Conservation (phyloP, 2,797 vertebrate genomes). For the Mallotus villosus region DNA sequence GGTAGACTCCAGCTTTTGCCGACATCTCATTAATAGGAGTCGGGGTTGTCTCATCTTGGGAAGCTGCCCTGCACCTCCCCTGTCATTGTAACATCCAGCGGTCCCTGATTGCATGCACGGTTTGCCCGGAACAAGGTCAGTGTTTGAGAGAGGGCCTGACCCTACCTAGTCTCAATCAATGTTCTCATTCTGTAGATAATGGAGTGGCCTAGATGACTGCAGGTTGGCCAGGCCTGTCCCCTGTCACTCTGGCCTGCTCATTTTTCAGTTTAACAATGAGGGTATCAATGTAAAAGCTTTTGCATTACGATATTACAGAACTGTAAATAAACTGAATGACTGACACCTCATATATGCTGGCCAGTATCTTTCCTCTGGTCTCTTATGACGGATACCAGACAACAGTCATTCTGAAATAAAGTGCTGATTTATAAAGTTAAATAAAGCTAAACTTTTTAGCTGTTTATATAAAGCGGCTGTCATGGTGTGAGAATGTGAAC, state of each 20-base stretch:
- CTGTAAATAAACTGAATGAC: too few relatives aligned
- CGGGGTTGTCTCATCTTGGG: neutral
- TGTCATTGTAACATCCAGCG: neutral
- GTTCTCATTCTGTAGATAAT: slow-evolving; percentile 25
- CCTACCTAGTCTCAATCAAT: slow-evolving; percentile 32
- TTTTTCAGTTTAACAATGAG: too few relatives aligned
- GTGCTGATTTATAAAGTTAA: too few relatives aligned
- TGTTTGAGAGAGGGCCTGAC: slow-evolving; percentile 34
- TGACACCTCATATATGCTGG: too few relatives aligned
- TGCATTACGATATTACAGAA: too few relatives aligned
- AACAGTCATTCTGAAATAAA: too few relatives aligned
- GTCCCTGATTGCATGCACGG: neutral
- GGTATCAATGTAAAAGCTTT: too few relatives aligned
- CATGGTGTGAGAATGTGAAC: too few relatives aligned
- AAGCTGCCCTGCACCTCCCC: neutral
- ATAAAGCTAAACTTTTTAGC: too few relatives aligned
- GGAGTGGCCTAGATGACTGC: slow-evolving; percentile 50
- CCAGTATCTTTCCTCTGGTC: too few relatives aligned
- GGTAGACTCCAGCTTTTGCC: slow-evolving; percentile 6
- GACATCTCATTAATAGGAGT: slow-evolving; percentile 12
- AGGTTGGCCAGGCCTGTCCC: slow-evolving; percentile 28
- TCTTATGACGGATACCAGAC: too few relatives aligned
- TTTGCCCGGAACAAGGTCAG: slow-evolving; percentile 16
- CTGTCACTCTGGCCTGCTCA: slow-evolving; percentile 22
- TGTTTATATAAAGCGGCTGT: too few relatives aligned